A percentile compares a stretch with the other conserved stretches of the same genome.
Evolutionary conservation across 2,888 invertebrate species (phyloP).

Genomic region (Synergus laeviventris): DNA sequence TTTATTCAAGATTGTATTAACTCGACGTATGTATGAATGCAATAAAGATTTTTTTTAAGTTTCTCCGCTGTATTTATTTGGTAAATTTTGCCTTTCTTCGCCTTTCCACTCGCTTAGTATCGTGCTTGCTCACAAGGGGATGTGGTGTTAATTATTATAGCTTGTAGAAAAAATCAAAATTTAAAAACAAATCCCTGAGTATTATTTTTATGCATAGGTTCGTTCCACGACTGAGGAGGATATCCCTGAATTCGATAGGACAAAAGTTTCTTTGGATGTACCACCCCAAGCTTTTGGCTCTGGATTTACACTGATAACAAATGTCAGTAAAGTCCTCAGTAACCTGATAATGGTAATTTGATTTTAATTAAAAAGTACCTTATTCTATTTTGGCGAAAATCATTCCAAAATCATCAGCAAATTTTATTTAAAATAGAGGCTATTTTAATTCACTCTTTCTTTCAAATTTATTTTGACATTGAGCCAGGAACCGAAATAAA

Average conservation of each 20-base stretch:
- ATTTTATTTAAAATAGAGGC: too few relatives aligned
- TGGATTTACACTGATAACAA: conserved; percentile 82
- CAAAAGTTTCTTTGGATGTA: conserved; percentile 81
- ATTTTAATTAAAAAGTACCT: background rate
- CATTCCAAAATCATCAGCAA: too few relatives aligned
- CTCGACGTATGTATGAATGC: background rate
- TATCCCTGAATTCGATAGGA: conserved; percentile 77
- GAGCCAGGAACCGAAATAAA: background rate
- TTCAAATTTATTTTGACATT: background rate
- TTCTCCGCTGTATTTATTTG: background rate
- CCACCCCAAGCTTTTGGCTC: conserved; percentile 83
- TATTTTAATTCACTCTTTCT: too few relatives aligned
- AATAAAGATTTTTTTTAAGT: background rate
- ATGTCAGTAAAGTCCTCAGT: conserved; percentile 82
- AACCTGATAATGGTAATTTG: conserved; percentile 81
- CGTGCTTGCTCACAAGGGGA: background rate
- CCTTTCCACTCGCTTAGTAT: conserved; percentile 2
- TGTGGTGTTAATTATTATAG: background rate
- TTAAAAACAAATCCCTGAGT: conserved; percentile 30
- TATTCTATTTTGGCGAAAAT: background rate
- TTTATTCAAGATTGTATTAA: background rate
- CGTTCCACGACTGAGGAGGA: conserved; percentile 75
- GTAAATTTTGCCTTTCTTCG: background rate
- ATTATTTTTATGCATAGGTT: conserved; percentile 50
- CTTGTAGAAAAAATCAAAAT: background rate